These are phyloP conservation scores for Bilobella aurantiaca DNA, from an alignment of 1,140 invertebrate species.

Conservation along the genomic window DNA sequence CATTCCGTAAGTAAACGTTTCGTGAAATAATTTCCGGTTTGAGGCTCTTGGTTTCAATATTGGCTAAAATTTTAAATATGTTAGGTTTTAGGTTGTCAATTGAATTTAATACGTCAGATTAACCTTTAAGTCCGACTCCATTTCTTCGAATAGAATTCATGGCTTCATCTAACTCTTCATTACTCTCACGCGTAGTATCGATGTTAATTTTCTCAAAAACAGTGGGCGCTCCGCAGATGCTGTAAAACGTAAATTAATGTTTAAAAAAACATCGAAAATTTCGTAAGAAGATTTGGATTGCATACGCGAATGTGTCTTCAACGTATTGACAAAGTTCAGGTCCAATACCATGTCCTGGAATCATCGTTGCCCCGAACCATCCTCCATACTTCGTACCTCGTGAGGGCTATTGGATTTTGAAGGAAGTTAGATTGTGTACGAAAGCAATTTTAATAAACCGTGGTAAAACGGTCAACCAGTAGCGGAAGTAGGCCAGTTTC, in stretches of 20 bases:
- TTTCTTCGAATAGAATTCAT: conserved; percentile 55
- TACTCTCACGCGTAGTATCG: conserved; percentile 42
- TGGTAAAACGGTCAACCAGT: too few relatives aligned
- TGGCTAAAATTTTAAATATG: conserved; percentile 35
- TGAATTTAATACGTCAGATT: conserved; percentile 8
- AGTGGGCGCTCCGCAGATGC: conserved; percentile 50
- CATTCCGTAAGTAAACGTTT: conserved; percentile 44
- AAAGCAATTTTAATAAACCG: background rate
- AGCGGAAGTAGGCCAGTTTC: too few relatives aligned
- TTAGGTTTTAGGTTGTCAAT: too few relatives aligned
- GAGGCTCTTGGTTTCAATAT: conserved; percentile 40
- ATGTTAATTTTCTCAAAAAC: conserved; percentile 53
- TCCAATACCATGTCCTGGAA: conserved; percentile 48
- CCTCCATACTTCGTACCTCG: conserved; percentile 48
- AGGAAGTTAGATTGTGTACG: background rate
- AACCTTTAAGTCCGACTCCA: conserved; percentile 56
- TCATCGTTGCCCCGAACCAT: conserved; percentile 47
- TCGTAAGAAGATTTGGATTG: background rate
- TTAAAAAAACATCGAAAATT: conserved; percentile 5
- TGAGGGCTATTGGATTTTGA: background rate
- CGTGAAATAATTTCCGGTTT: conserved; percentile 38
- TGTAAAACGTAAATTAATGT: conserved; percentile 34
- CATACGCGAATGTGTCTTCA: conserved; percentile 43
- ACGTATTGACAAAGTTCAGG: conserved; percentile 50
- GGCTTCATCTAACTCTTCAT: conserved; percentile 46